Percentiles rank a stretch among this genome's conserved stretches.
phyloP scores from a whole-genome alignment of 2,888 invertebrate species.

The Myathropa florea region DNA sequence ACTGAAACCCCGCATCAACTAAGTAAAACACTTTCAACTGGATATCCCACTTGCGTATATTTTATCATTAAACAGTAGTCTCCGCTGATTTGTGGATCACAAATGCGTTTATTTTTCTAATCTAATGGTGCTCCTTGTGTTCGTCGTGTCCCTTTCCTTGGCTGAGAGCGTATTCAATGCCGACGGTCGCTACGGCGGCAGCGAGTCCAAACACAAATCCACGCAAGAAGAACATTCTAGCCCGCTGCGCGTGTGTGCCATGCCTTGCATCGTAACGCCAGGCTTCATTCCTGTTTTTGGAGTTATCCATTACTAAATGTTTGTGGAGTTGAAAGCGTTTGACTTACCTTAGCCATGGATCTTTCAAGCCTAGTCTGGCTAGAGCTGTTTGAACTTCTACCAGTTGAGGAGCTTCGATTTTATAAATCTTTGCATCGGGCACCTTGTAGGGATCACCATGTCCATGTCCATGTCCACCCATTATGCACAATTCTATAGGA shows the following conservation, averaged over 20 bases:
- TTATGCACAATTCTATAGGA: slow-evolving; percentile 73
- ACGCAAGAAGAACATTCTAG: slow-evolving; percentile 82
- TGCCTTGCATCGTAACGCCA: slow-evolving; percentile 87
- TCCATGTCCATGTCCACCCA: slow-evolving; percentile 83
- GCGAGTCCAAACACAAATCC: slow-evolving; percentile 86
- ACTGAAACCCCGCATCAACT: slow-evolving; percentile 88
- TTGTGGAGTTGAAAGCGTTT: background rate
- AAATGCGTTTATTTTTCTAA: slow-evolving; percentile 15
- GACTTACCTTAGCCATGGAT: slow-evolving; percentile 91
- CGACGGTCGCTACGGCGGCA: slow-evolving; percentile 83
- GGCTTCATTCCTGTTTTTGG: slow-evolving; percentile 87
- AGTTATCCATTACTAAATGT: background rate
- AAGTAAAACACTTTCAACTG: slow-evolving; percentile 70
- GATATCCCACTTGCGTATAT: slow-evolving; percentile 25
- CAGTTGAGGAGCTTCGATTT: slow-evolving; percentile 86
- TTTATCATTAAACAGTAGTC: slow-evolving; percentile 54
- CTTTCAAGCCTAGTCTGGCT: slow-evolving; percentile 87
- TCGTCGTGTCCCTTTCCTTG: slow-evolving; percentile 78
- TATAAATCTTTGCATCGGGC: slow-evolving; percentile 88
- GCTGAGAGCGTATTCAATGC: slow-evolving; percentile 79
- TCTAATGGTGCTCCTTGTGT: slow-evolving; percentile 73
- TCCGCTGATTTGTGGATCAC: slow-evolving; percentile 18
- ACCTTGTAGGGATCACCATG: slow-evolving; percentile 84
- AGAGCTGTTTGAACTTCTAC: slow-evolving; percentile 85
- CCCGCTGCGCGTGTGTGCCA: slow-evolving; percentile 82